Percentiles rank a stretch among this genome's conserved stretches.
Conservation (phyloP, 2,113 vertebrate species). For the Cinclus cinclus region DNA sequence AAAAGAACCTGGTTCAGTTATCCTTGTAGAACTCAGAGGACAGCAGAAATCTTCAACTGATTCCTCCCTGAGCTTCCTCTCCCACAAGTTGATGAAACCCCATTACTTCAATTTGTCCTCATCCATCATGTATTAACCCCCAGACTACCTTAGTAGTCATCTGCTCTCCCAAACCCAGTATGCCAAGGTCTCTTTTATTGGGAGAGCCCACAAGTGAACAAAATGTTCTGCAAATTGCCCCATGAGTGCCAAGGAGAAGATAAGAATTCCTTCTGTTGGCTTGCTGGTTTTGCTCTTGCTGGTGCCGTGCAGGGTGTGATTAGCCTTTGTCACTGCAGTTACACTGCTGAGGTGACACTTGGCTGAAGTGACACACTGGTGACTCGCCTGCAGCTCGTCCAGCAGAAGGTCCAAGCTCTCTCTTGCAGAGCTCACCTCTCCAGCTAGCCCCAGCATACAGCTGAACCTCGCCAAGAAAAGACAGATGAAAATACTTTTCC, state of each 20-base stretch:
- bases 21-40: not conserved
- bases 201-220: not conserved
- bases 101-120: not conserved
- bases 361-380: not conserved
- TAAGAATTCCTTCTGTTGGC: not conserved
- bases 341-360: not conserved
- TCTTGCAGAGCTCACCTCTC: not conserved
- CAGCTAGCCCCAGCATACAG: fast-evolving
- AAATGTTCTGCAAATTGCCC: not conserved
- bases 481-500: not conserved
- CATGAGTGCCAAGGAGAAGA: not conserved
- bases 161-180: not conserved
- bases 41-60: not conserved
- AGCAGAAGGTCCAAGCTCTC: not conserved
- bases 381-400: fast-evolving
- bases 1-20: not conserved
- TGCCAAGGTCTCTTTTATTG: not conserved
- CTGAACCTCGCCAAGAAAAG: not conserved
- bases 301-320: not conserved
- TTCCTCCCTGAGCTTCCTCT: not conserved
- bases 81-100: not conserved
- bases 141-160: not conserved
- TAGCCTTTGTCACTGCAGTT: not conserved
- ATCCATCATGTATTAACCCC: not conserved
- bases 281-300: not conserved